Conservation (phyloP, 1,140 invertebrate genomes). For the Drosophila saltans region DNA sequence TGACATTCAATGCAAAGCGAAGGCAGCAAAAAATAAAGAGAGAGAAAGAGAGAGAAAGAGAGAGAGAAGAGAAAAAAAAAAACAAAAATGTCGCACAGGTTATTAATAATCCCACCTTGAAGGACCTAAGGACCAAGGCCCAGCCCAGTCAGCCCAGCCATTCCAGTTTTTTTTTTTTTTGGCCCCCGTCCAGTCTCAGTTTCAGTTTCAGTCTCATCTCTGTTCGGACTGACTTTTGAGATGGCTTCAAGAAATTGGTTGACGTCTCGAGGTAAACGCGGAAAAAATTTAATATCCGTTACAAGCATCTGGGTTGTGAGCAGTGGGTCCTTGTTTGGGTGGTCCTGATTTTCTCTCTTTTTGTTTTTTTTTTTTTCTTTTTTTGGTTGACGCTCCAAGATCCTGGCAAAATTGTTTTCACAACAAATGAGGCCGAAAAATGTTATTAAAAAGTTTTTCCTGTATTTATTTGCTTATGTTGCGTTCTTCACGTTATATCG, state of each 20-base stretch:
- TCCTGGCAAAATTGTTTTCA: slow-evolving; percentile 75
- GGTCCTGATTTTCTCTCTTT: background rate
- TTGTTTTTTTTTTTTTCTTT: background rate
- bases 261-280: slow-evolving; percentile 66
- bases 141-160: background rate
- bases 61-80: background rate
- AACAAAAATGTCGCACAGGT: slow-evolving; percentile 28
- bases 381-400: slow-evolving; percentile 6
- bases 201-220: slow-evolving; percentile 8
- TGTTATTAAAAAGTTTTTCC: slow-evolving; percentile 81
- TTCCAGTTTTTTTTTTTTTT: background rate
- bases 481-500: slow-evolving; percentile 18
- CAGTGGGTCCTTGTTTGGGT: background rate
- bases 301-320: slow-evolving; percentile 42
- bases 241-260: slow-evolving; percentile 43
- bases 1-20: slow-evolving; percentile 51
- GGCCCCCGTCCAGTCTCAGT: background rate
- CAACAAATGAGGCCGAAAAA: slow-evolving; percentile 81
- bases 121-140: slow-evolving; percentile 8
- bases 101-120: slow-evolving; percentile 34
- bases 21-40: slow-evolving; percentile 17
- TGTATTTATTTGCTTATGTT: slow-evolving; percentile 65
- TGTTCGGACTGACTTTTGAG: slow-evolving; percentile 54
- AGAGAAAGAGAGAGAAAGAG: slow-evolving; percentile 6
- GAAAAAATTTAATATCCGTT: slow-evolving; percentile 80